phyloP scores from a whole-genome alignment of 2,113 vertebrate genomes.

The Promerops cafer region DNA sequence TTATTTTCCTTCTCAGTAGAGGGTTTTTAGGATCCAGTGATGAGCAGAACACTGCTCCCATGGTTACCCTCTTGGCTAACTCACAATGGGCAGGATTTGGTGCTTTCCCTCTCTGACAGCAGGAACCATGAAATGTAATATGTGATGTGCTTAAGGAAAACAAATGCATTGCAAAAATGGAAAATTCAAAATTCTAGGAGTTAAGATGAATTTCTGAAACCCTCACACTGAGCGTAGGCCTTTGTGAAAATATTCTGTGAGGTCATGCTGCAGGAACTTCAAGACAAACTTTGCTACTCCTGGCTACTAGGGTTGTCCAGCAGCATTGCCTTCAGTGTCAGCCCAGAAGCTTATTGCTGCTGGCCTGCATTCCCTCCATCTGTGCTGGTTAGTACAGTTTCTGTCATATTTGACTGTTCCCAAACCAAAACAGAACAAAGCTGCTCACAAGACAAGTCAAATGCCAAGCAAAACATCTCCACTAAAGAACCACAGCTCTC shows the following conservation, averaged over 20 bases:
- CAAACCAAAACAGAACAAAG: background rate
- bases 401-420: background rate
- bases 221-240: fast-evolving
- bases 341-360: background rate
- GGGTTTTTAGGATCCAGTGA: background rate
- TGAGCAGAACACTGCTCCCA: background rate
- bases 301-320: background rate
- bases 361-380: background rate
- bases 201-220: background rate
- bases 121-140: background rate
- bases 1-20: background rate
- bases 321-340: background rate
- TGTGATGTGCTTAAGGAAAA: background rate
- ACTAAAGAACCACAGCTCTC: background rate
- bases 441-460: background rate
- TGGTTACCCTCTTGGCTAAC: background rate
- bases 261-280: background rate
- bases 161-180: background rate
- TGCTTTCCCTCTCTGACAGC: background rate
- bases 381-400: background rate
- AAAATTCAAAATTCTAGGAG: background rate
- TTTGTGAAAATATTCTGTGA: background rate
- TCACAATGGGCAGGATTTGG: background rate
- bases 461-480: background rate
- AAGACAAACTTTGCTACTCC: background rate